Evolutionary conservation across 1,140 invertebrate genomes (phyloP).

Genomic region (Drosophila rhopaloa): DNA sequence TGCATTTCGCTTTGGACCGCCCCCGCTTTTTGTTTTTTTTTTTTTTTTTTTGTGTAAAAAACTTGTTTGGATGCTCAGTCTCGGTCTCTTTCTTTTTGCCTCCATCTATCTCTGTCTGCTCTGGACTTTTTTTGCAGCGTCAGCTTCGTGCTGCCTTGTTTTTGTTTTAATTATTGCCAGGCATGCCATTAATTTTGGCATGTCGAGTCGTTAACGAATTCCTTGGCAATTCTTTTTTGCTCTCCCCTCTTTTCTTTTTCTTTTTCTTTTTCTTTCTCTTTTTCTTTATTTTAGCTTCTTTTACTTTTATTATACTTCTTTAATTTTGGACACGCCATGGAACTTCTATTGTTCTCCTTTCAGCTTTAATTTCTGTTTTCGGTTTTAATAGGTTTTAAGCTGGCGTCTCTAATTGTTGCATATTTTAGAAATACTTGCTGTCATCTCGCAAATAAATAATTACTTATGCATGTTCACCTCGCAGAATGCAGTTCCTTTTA

Average conservation of each 20-base stretch:
- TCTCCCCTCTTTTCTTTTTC: constrained; percentile 18
- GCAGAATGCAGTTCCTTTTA: constrained; percentile 25
- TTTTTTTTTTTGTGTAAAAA: constrained; percentile 22
- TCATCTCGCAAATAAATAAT: constrained; percentile 42
- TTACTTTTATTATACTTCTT: constrained; percentile 42
- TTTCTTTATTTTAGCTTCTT: constrained; percentile 16
- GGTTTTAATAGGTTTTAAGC: constrained; percentile 38
- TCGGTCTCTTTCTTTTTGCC: constrained; percentile 19
- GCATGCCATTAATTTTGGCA: constrained; percentile 84
- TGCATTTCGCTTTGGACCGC: constrained; percentile 27
- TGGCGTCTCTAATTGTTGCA: constrained; percentile 38
- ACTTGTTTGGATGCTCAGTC: constrained; percentile 47
- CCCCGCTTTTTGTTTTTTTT: constrained; percentile 9
- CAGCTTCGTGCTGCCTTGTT: constrained; percentile 61
- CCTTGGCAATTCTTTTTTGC: constrained; percentile 63
- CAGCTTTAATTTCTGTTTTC: constrained; percentile 42
- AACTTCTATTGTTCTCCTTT: constrained; percentile 37
- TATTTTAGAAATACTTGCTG: constrained; percentile 22
- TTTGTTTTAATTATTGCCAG: constrained; percentile 84
- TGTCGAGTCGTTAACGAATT: constrained; percentile 84
- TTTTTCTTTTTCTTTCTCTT: constrained; percentile 18
- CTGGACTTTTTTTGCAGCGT: constrained; percentile 29
- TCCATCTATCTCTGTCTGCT: constrained; percentile 18
- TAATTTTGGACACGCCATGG: constrained; percentile 67
- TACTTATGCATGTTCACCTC: constrained; percentile 40